Evolutionary conservation across 2,797 vertebrate genomes (phyloP).

Genomic region (Phataginus tetradactyla): DNA sequence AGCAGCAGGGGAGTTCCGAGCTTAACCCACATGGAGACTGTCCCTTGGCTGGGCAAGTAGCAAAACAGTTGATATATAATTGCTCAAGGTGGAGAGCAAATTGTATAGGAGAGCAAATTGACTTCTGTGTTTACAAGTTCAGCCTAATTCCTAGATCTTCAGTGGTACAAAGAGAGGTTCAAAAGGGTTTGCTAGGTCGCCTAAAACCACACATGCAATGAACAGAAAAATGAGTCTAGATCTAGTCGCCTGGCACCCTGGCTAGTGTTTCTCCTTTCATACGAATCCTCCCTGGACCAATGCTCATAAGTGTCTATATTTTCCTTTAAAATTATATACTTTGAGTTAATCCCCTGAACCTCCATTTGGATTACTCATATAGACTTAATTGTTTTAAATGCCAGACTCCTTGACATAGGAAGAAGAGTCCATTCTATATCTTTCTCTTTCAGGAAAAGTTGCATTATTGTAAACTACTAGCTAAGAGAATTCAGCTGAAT

Average conservation of each 20-base stretch:
- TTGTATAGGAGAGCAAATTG: background rate
- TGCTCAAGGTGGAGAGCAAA: background rate
- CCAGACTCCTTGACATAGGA: background rate
- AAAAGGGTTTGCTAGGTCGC: background rate
- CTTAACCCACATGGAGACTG: background rate
- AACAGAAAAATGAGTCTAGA: background rate
- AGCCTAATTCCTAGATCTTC: background rate
- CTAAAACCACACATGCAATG: background rate
- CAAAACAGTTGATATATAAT: background rate
- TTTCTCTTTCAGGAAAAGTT: background rate
- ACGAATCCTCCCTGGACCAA: accelerated
- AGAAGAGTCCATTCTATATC: background rate
- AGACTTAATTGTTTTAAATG: background rate
- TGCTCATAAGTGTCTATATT: background rate
- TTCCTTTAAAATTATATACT: background rate
- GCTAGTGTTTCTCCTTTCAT: background rate
- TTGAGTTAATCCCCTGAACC: background rate
- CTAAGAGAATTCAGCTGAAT: background rate
- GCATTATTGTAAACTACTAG: background rate
- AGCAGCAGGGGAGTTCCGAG: background rate
- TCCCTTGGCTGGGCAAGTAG: background rate
- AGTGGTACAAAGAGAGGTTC: background rate
- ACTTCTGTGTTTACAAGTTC: background rate
- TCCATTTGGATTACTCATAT: background rate
- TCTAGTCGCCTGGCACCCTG: background rate